A percentile compares a stretch with the other conserved stretches of the same genome.
These are phyloP conservation scores for Epistrophella euchroma DNA, from an alignment of 2,888 invertebrate species.

Conservation along the genomic window DNA sequence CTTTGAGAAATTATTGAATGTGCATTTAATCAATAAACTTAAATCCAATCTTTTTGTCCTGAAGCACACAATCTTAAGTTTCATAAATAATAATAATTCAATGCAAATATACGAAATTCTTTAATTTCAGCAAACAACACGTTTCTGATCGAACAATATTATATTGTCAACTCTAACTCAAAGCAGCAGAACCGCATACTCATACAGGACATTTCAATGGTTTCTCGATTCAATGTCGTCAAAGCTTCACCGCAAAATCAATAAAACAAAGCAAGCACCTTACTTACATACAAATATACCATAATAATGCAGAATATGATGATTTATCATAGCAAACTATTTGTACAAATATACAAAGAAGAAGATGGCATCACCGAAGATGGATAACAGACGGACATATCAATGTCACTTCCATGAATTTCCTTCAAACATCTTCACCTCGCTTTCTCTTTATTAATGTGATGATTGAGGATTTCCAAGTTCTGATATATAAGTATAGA, in stretches of 20 bases:
- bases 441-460: conserved; percentile 8
- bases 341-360: background rate
- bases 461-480: conserved; percentile 19
- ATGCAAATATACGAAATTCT: conserved; percentile 18
- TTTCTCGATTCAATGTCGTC: conserved; percentile 21
- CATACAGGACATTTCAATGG: conserved; percentile 10
- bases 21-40: conserved; percentile 2
- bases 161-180: conserved; percentile 7
- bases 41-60: conserved; percentile 11
- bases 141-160: conserved; percentile 29
- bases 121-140: conserved; percentile 30
- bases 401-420: conserved; percentile 33
- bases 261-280: conserved; percentile 16
- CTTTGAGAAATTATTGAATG: background rate
- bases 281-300: background rate
- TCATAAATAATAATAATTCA: conserved; percentile 1
- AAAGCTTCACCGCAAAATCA: conserved; percentile 32
- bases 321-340: conserved; percentile 21
- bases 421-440: conserved; percentile 12
- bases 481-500: background rate
- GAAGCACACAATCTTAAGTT: conserved; percentile 27
- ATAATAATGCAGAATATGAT: conserved; percentile 15
- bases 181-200: background rate
- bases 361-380: background rate
- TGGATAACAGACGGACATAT: background rate